Conservation (phyloP, 2,113 vertebrate species). For the Phodopus roborovskii region DNA sequence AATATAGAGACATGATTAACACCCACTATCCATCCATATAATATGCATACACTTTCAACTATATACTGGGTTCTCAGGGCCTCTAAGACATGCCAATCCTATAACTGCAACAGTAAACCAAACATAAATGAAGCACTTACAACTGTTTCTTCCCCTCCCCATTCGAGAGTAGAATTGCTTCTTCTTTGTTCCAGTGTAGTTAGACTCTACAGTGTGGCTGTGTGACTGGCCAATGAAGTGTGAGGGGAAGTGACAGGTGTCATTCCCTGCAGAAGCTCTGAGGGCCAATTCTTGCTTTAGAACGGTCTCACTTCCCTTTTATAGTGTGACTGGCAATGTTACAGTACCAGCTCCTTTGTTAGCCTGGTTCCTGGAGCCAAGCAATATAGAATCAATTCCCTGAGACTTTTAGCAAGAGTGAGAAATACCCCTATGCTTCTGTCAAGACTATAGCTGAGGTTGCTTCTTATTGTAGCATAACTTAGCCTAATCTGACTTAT, state of each 20-base stretch:
- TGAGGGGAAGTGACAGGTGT: background rate
- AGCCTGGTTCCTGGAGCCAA: background rate
- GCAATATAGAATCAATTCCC: background rate
- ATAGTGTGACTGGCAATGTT: background rate
- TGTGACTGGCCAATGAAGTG: background rate
- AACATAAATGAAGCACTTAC: background rate
- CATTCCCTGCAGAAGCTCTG: conserved; percentile 1
- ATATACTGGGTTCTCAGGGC: conserved; percentile 8
- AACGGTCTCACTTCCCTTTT: background rate
- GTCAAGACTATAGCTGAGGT: conserved; percentile 24
- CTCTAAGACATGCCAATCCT: background rate
- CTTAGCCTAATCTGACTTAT: conserved; percentile 43
- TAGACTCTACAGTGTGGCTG: background rate
- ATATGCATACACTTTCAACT: conserved; percentile 47
- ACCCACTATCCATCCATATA: conserved; percentile 57
- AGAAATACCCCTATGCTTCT: conserved; percentile 11
- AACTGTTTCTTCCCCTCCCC: background rate
- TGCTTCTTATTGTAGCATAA: background rate
- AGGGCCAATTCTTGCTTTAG: background rate
- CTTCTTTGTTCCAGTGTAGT: background rate
- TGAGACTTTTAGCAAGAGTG: background rate
- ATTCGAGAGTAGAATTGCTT: background rate
- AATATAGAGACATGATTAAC: conserved; percentile 42
- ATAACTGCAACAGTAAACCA: background rate
- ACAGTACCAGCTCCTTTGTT: background rate